These are phyloP conservation scores for Cheirogaleus major DNA, from an alignment of 2,797 vertebrate species.

Conservation along the genomic window DNA sequence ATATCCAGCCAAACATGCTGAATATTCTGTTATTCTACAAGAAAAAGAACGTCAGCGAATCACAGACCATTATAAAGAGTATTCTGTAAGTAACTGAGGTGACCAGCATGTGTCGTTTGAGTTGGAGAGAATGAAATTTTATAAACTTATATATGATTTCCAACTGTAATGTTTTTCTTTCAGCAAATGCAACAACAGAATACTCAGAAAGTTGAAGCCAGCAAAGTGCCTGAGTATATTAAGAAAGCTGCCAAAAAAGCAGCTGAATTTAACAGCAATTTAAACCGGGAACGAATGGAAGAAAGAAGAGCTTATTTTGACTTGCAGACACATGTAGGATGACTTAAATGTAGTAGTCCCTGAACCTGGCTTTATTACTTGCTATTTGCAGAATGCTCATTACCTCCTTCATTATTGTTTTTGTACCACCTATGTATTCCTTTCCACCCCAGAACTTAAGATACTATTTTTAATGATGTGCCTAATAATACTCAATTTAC, in stretches of 20 bases:
- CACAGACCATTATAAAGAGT: constrained; percentile 95
- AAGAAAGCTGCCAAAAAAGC: constrained; percentile 99
- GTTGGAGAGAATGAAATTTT: background rate
- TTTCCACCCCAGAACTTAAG: background rate
- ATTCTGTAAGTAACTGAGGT: constrained; percentile 91
- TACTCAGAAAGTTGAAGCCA: constrained; percentile 97
- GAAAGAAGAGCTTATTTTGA: constrained; percentile 99
- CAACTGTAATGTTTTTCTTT: constrained; percentile 64
- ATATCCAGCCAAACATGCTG: constrained; percentile 96
- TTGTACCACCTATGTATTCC: background rate
- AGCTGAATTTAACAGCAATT: constrained; percentile 98
- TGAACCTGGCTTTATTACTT: background rate
- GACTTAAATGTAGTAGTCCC: background rate
- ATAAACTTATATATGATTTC: background rate
- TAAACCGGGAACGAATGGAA: constrained; percentile 98
- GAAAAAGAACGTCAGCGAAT: constrained; percentile 97
- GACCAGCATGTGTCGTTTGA: background rate
- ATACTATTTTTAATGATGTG: background rate
- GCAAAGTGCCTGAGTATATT: constrained; percentile 99
- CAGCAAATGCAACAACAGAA: constrained; percentile 99
- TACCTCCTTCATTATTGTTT: rapidly evolving
- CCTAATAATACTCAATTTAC: too few relatives aligned
- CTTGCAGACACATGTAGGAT: constrained; percentile 96
- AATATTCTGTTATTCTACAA: constrained; percentile 98
- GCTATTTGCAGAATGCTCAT: background rate